These are phyloP conservation scores for Priocnemis perturbator DNA, from an alignment of 2,888 invertebrate species.

Conservation along the genomic window DNA sequence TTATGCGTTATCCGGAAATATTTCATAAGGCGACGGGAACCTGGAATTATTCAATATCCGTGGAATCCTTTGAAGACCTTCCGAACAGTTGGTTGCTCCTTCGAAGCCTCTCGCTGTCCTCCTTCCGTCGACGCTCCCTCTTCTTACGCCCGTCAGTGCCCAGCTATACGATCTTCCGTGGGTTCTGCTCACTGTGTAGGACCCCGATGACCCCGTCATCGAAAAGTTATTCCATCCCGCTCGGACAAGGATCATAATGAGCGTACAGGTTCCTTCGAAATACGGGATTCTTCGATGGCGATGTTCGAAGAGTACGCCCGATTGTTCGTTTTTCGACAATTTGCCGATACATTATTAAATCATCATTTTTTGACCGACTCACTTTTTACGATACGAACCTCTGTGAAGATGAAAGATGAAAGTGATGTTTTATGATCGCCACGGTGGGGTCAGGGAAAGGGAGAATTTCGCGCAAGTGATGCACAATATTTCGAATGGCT, in stretches of 20 bases:
- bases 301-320: no score
- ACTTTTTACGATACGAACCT: no score
- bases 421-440: no score
- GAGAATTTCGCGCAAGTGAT: no score
- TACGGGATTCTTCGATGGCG: no score
- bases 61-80: slow-evolving; percentile 45
- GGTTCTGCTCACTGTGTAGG: neutral
- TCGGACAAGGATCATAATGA: neutral
- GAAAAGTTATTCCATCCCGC: slow-evolving; percentile 16
- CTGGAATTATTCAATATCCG: slow-evolving; percentile 52
- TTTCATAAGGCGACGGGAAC: slow-evolving; percentile 42
- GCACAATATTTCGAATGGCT: no score
- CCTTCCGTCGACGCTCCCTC: neutral
- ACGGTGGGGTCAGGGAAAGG: no score
- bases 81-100: slow-evolving; percentile 28
- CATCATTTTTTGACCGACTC: no score
- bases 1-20: slow-evolving; percentile 35
- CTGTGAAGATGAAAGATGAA: no score
- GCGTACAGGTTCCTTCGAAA: neutral
- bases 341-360: no score
- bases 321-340: no score
- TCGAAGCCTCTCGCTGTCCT: slow-evolving; percentile 18
- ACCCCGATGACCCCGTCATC: slow-evolving; percentile 25
- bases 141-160: neutral
- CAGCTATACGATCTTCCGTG: neutral